Base-by-base conservation (phyloP, 2,888 invertebrate genomes). In the Steinernema hermaphroditum region DNA sequence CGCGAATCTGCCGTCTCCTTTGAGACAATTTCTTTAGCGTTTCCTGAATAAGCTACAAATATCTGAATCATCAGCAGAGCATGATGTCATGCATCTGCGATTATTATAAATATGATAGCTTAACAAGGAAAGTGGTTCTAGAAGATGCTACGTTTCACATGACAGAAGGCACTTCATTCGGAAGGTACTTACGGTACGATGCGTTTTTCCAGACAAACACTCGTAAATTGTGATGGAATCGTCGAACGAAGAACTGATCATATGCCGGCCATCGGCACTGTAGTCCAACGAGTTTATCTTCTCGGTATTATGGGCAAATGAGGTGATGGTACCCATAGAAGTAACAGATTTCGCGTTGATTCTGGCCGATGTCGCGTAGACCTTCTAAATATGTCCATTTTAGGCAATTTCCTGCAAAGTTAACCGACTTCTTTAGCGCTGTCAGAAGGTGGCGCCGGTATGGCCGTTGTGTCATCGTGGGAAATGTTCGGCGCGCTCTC, bases 141-240 rank as follows among this genome's bases (percentile, higher is more conserved):
- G n/a, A n/a, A n/a, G n/a, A n/a, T n/a, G n/a, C n/a, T n/a, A n/a
- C n/a, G n/a, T n/a, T n/a, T n/a, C n/a, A n/a, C n/a, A n/a, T n/a
- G n/a, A n/a, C n/a, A n/a, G n/a, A n/a, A n/a, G n/a, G n/a, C n/a
- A n/a, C n/a, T n/a, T n/a, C n/a, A n/a, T n/a, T n/a, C n/a, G n/a
- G n/a, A n/a, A n/a, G n/a, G n/a, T n/a, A n/a, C 44, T 37, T 71
- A 50, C 57, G 19, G 82, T 94, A 12, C 32, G 27, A 19, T 29
- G 62, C 9, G 72, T 74, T 82, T 93, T 93, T 80, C 97, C 98
- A 87, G 95, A 95, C 88, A 96, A 94, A 88, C 97, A 97, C 88
- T 98, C 97, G 88, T 97, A 98, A 81, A 98, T 95, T 70, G 96
- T 95, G 86, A 98, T 97, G 88, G 96, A 96, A 89, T 98, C 98